Base-by-base conservation (phyloP, 2,797 vertebrate genomes). In the Halcyon leucocephala region DNA sequence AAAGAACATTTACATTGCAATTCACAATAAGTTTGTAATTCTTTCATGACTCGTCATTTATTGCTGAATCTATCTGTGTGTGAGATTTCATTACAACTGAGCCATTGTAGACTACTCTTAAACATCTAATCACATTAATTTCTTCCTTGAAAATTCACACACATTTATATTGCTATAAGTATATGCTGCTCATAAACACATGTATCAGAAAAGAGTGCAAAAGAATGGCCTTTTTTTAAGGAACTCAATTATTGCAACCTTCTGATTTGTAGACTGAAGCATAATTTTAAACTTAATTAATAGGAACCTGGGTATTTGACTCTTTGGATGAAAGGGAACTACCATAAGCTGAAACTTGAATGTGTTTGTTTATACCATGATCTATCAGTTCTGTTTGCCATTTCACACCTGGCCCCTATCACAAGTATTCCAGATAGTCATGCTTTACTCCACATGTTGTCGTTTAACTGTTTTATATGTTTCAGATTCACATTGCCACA, bases 271-370 rank as follows among this genome's bases (percentile, higher is more conserved):
- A 86, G 37, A 48, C n/a, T 48, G n/a, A 92, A 48, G 12, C 20
- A 55, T 58, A 86, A 80, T 82, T 86, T 94, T 46, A 82, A 66
- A 87, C 72, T 46, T 66, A 81, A 88, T 93, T 96, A 92, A 58
- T 41, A 82, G 12, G 4, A 48, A 60, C 48, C 46, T 82, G 35
- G 9, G 9, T 89, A 60, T 66, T 76, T 80, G 39, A 28, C 42
- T 54, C 54, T 90, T 86, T 29, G 48, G 28, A 77, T 80, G 49
- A 81, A 71, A 76, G 65, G 58, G 83, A 81, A 41, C 39, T 79
- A 79, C 0, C 15, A 67, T 64, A 92, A 93, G 33, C 35, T 83
- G 55, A 90, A 91, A 86, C 13, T 26, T 82, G 60, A 88, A 79
- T 10, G 48, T 0, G 0, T 89, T 76, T 64, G 71, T 65, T 73